Conservation (phyloP, 2,888 invertebrate species). For the Pardosa pseudoannulata region DNA sequence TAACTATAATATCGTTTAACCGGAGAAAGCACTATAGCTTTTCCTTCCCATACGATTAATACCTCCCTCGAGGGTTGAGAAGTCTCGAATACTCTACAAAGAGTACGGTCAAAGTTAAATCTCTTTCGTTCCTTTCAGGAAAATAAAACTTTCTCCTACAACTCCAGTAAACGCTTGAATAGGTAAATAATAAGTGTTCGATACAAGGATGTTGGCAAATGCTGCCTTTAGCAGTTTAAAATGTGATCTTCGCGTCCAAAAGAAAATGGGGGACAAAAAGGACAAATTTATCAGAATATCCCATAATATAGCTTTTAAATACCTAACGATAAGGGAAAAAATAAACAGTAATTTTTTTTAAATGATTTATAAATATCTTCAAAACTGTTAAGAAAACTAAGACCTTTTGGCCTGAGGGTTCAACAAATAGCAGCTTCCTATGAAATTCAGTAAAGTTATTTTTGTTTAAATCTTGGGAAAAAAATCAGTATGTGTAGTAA, state of each 20-base stretch:
- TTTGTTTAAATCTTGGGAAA: no score
- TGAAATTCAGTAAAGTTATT: no score
- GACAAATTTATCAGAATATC: not conserved
- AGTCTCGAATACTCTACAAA: not conserved
- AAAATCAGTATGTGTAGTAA: no score
- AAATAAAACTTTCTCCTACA: not conserved
- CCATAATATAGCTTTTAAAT: not conserved
- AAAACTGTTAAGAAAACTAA: no score
- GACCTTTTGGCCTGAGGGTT: no score
- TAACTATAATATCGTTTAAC: not conserved
- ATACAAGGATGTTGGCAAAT: not conserved
- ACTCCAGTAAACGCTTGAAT: not conserved
- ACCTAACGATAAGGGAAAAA: no score
- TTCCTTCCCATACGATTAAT: not conserved
- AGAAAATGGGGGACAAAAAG: not conserved
- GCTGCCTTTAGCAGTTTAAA: not conserved
- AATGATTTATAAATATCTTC: no score
- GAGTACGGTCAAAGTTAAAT: not conserved
- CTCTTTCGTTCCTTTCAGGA: not conserved
- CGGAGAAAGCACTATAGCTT: not conserved
- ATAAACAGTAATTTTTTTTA: no score
- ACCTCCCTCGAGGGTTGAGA: not conserved
- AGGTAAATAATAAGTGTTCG: not conserved
- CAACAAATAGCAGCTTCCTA: no score
- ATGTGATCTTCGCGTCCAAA: not conserved